Percentiles rank a stretch among this genome's conserved stretches.
Conservation (phyloP, 2,113 vertebrate genomes). For the Paradoxurus hermaphroditus region DNA sequence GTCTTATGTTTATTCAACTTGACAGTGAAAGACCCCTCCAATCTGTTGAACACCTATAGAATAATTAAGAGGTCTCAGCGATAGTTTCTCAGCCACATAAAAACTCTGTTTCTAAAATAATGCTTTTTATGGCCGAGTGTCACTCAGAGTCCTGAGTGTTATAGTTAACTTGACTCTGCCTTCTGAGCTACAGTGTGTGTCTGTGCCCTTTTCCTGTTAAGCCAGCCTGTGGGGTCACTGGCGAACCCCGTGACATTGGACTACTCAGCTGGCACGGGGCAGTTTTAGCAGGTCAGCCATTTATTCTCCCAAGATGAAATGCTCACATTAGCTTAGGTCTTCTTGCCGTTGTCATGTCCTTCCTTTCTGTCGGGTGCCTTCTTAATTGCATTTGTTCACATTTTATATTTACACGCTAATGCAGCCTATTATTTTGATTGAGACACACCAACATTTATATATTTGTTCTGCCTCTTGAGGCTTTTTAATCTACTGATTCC, state of each 20-base stretch:
- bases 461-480: not conserved
- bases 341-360: constrained; percentile 3
- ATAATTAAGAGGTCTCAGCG: not conserved
- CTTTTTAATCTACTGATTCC: not conserved
- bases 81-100: not conserved
- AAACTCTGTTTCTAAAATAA: not conserved
- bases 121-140: not conserved
- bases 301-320: constrained; percentile 1
- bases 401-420: not conserved
- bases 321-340: not conserved
- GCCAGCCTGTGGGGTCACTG: not conserved
- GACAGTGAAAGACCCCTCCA: not conserved
- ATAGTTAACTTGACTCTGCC: not conserved
- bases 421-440: not conserved
- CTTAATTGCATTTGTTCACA: not conserved
- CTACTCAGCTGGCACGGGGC: not conserved
- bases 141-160: not conserved
- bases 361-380: not conserved
- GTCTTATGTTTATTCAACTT: not conserved
- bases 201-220: not conserved
- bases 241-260: accelerated
- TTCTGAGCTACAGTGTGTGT: not conserved
- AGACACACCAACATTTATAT: not conserved
- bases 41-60: not conserved
- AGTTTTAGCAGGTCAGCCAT: not conserved